A percentile compares a stretch with the other conserved stretches of the same genome.
Evolutionary conservation across 2,888 invertebrate species (phyloP).

Genomic region (Portevinia maculata): DNA sequence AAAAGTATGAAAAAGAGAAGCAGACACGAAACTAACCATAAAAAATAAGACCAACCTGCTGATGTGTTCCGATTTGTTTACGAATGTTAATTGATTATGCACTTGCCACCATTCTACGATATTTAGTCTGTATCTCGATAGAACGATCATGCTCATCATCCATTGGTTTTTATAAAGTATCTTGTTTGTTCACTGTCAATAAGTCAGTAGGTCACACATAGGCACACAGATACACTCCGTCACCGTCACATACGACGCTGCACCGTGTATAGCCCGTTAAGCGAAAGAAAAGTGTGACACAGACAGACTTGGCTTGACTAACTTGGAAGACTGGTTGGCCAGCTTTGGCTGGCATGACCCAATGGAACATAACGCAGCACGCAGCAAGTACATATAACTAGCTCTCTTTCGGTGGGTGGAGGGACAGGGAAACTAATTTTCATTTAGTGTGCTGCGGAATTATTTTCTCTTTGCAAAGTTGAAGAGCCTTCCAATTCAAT

Average conservation of each 20-base stretch:
- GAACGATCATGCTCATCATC: constrained; percentile 34
- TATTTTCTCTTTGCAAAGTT: constrained; percentile 54
- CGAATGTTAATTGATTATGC: constrained; percentile 61
- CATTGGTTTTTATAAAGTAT: constrained; percentile 41
- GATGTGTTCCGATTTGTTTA: constrained; percentile 29
- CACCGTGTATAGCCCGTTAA: constrained; percentile 56
- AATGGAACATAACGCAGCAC: constrained; percentile 45
- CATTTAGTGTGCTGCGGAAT: constrained; percentile 50
- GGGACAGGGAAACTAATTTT: constrained; percentile 35
- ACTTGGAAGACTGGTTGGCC: constrained; percentile 35
- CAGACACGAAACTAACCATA: constrained; percentile 12
- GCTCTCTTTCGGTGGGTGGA: constrained; percentile 11
- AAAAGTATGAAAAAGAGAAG: not conserved
- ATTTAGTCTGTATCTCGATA: constrained; percentile 19
- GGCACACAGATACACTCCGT: constrained; percentile 23
- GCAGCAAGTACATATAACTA: constrained; percentile 1
- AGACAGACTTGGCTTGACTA: constrained; percentile 45
- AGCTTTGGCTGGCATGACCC: constrained; percentile 41
- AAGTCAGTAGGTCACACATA: constrained; percentile 71
- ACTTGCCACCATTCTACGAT: constrained; percentile 41
- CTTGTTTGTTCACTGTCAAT: constrained; percentile 61
- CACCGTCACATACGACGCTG: constrained; percentile 12
- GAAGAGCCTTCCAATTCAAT: constrained; percentile 16
- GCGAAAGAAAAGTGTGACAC: constrained; percentile 68
- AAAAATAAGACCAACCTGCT: not conserved